phyloP scores from a whole-genome alignment of 2,888 invertebrate genomes.

The Bursaphelenchus okinawaensis region DNA sequence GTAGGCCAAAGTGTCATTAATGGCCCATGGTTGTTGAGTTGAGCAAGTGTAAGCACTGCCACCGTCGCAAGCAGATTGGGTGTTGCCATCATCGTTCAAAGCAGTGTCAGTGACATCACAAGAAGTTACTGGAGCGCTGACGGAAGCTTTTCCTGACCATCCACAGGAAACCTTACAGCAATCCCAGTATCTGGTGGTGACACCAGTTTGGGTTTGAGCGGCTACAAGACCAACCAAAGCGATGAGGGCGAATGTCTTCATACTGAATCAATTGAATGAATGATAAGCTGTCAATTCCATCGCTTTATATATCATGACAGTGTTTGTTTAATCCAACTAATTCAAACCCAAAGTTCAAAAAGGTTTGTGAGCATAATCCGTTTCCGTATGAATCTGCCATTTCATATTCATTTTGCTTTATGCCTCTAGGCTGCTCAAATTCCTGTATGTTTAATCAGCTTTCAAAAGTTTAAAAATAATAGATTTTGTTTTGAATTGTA shows the following conservation, averaged over 20 bases:
- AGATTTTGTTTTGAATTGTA: too few relatives aligned
- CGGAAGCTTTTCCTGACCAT: neutral
- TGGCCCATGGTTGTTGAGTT: neutral
- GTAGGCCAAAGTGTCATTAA: neutral
- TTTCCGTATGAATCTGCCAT: too few relatives aligned
- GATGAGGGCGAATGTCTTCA: neutral
- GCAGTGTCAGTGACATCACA: neutral
- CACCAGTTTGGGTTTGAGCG: neutral
- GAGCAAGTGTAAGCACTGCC: neutral
- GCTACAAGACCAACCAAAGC: neutral
- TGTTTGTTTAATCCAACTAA: too few relatives aligned
- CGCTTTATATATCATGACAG: neutral
- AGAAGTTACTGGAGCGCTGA: neutral
- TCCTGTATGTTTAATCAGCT: too few relatives aligned
- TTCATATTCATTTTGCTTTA: too few relatives aligned
- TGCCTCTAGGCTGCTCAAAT: too few relatives aligned
- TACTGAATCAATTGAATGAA: neutral
- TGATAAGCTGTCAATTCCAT: neutral
- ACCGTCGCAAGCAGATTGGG: neutral
- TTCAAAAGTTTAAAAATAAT: too few relatives aligned
- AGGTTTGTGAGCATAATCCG: too few relatives aligned
- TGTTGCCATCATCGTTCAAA: neutral
- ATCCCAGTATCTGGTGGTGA: neutral
- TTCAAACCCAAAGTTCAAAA: too few relatives aligned
- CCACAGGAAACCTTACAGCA: neutral